These are phyloP conservation scores for Chinchilla lanigera DNA, from an alignment of 2,113 vertebrate species.

Conservation along the genomic window DNA sequence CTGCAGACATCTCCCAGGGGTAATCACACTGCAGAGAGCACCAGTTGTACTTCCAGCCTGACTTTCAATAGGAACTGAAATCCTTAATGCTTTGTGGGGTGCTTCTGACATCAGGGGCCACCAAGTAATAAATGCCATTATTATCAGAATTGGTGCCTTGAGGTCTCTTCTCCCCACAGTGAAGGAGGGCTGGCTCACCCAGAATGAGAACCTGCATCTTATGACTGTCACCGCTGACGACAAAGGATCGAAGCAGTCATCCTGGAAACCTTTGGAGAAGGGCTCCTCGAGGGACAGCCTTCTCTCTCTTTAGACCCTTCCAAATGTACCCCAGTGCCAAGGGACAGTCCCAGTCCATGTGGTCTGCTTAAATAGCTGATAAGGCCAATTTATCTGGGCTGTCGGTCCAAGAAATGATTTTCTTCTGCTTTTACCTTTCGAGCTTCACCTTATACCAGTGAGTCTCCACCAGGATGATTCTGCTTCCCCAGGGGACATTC, in stretches of 20 bases:
- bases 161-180: background rate
- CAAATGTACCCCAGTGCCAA: background rate
- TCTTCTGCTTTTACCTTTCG: background rate
- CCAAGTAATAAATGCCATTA: background rate
- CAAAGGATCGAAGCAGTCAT: background rate
- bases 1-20: constrained; percentile 47
- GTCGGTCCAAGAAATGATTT: background rate
- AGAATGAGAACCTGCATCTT: background rate
- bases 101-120: constrained; percentile 38
- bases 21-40: constrained; percentile 54
- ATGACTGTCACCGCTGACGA: background rate
- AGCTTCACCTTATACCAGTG: background rate
- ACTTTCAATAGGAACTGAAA: constrained; percentile 64
- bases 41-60: constrained; percentile 56
- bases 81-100: background rate
- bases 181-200: background rate
- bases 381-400: background rate
- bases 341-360: background rate
- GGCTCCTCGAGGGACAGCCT: background rate
- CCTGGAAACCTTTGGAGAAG: background rate
- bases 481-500: background rate
- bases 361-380: background rate
- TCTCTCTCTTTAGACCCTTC: background rate
- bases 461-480: background rate
- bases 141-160: background rate